phyloP scores from a whole-genome alignment of 2,888 invertebrate genomes.

The Ceraclea dissimilis region DNA sequence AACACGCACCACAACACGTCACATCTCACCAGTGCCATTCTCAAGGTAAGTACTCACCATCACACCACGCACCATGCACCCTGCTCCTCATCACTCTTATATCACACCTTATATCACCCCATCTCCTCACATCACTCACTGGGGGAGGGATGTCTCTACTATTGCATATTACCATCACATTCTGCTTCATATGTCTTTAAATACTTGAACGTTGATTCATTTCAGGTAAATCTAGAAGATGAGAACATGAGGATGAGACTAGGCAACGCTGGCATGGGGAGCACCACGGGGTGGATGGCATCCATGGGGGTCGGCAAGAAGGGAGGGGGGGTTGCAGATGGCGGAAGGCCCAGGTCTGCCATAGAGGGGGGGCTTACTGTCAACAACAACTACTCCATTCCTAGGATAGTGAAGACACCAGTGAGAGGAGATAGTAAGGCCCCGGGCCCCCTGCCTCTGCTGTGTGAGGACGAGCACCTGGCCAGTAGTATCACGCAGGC shows the following conservation, averaged over 20 bases:
- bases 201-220: too few relatives aligned
- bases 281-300: conserved; percentile 22
- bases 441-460: conserved; percentile 15
- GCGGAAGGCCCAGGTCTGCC: conserved; percentile 31
- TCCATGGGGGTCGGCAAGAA: conserved; percentile 23
- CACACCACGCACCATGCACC: neutral
- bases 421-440: conserved; percentile 8
- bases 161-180: too few relatives aligned
- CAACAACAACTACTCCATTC: conserved; percentile 21
- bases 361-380: conserved; percentile 28
- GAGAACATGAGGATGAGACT: conserved; percentile 27
- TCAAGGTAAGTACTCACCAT: conserved; percentile 12
- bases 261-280: conserved; percentile 25
- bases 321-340: conserved; percentile 27
- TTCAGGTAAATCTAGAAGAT: conserved; percentile 37
- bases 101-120: too few relatives aligned
- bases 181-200: too few relatives aligned
- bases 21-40: conserved; percentile 24
- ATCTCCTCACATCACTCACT: too few relatives aligned
- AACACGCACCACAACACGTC: neutral
- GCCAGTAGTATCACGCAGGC: conserved; percentile 38
- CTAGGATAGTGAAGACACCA: conserved; percentile 22
- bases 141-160: too few relatives aligned
- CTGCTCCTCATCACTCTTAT: too few relatives aligned
- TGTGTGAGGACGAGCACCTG: conserved; percentile 21